Conservation (phyloP, 2,888 invertebrate species). For the Scaptomyza parva region DNA sequence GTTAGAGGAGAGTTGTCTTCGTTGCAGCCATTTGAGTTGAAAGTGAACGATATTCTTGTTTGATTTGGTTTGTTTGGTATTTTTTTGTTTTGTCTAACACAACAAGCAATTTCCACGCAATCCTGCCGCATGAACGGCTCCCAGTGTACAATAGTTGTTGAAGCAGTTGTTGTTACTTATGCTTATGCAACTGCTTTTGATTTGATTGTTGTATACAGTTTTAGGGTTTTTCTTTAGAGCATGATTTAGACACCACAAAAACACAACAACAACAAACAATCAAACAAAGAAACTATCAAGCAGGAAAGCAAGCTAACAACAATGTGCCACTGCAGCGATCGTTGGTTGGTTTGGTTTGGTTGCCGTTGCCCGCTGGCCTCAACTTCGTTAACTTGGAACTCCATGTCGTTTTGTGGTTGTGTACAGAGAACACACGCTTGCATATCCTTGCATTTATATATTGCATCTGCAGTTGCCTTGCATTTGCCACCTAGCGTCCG, state of each 20-base stretch:
- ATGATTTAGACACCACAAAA: conserved; percentile 18
- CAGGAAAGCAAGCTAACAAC: conserved; percentile 14
- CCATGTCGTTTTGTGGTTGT: conserved; percentile 72
- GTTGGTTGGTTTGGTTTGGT: conserved; percentile 41
- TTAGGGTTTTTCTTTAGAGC: conserved; percentile 5
- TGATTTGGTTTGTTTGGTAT: conserved; percentile 43
- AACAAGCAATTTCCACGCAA: conserved; percentile 69
- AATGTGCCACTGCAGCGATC: conserved; percentile 43
- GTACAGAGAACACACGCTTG: conserved; percentile 71
- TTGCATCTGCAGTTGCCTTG: conserved; percentile 71
- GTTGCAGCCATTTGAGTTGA: conserved; percentile 64
- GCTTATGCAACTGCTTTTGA: conserved; percentile 11
- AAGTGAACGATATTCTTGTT: conserved; percentile 66
- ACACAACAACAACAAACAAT: conserved; percentile 5
- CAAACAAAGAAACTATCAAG: conserved; percentile 6
- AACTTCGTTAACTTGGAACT: conserved; percentile 75
- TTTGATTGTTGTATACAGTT: conserved; percentile 31
- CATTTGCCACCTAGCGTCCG: conserved; percentile 71
- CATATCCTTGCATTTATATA: conserved; percentile 66
- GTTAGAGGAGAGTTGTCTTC: conserved; percentile 60
- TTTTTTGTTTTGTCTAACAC: conserved; percentile 55
- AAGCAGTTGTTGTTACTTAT: conserved; percentile 30
- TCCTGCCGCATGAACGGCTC: conserved; percentile 51
- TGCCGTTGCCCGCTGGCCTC: conserved; percentile 44
- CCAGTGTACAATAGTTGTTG: conserved; percentile 37